Base-by-base conservation (phyloP, 2,888 invertebrate species). In the Ganaspis brasiliensis region DNA sequence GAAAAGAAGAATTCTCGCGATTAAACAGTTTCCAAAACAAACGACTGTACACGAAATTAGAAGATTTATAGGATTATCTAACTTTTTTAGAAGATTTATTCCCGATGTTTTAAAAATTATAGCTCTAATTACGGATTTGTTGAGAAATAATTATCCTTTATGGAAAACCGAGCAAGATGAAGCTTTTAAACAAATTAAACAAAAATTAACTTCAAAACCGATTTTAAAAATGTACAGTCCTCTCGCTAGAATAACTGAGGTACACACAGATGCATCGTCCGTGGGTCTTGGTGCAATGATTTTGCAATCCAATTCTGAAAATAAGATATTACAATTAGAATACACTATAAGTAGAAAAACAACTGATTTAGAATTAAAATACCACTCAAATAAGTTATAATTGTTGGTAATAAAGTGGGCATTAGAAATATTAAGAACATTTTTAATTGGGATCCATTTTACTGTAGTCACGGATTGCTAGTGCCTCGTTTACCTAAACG, bases 1-100 rank as follows among this genome's bases (percentile, higher is more conserved):
- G 45, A 70, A 37, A 72, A 73, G 1, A 77, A 89, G 83, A 73
- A 78, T 71, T n/a, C 6, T 37, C 72, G 88, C 78, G 2, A 79
- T 81, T 21, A 14, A n/a, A 2, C 55, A 79, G 0, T 81, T 77
- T 79, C 76, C 0, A 10, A 61, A 1, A 24, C 74, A 63, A n/a
- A 52, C 1, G 16, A 26, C 45, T 14, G 19, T 55, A 16, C 78
- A 78, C 55, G 67, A 57, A 12, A 31, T 78, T 1, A 56, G 75
- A n/a, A 6, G 72, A 19, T 78, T 75, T 61, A 1, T 67, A 0
- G 78, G 78, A 0, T 63, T 78, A 40, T 49, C 67, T n/a, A 75
- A 72, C 24, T 78, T 75, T 16, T 78, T 78, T 56, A 37, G 78
- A 16, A 49, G 70, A 37, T 78, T 78, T 16, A 61, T 78, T 16